Base-by-base conservation (phyloP, 2,888 invertebrate genomes). In the Platerodrilus igneus region DNA sequence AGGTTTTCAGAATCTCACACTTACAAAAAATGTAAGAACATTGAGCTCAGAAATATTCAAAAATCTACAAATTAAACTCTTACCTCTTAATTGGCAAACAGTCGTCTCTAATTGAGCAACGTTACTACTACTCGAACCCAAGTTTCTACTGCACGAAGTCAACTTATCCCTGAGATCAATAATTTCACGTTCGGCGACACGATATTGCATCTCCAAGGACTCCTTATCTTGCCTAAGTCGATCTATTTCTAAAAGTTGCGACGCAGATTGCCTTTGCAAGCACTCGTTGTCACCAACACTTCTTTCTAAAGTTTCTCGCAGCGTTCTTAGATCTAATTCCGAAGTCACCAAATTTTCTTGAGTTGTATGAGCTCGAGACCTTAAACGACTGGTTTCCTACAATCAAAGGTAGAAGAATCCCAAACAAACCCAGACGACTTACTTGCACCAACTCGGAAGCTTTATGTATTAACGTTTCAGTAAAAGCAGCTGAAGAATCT, bases 171-270 rank as follows among this genome's bases (percentile, higher is more conserved):
- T 74, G 41, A 68, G 63, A 50, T 84, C 83, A 39, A 75, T 77
- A 42, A 86, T 63, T 57, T 89, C 88, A 33, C 86, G 72, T 56
- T 89, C 88, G 0, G 79, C 68, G 1, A 84, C 78, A 41, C 86
- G 75, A 56, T 81, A 79, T 50, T 83, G 81, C 56, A 85, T 81
- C 45, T 83, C 74, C 25, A 85, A 68, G 8, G 82, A 74, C 53
- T 89, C 88, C 51, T 86, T 83, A 52, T 88, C 88, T 67, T 86
- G 86, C 47, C 83, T 77, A 17, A 83, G 69, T 36, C 85, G 76
- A 46, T 84, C 83, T 14, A 82, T 67, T 53, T 88, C 87, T 26
- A 85, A 64, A 23, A 83, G 70, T 51, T 86, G 84, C 4, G 77
- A 69, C 5, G 83, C 80, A 19, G 81, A 73, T 63, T 87, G 87